phyloP scores from a whole-genome alignment of 2,113 vertebrate species.

The Felis chaus region DNA sequence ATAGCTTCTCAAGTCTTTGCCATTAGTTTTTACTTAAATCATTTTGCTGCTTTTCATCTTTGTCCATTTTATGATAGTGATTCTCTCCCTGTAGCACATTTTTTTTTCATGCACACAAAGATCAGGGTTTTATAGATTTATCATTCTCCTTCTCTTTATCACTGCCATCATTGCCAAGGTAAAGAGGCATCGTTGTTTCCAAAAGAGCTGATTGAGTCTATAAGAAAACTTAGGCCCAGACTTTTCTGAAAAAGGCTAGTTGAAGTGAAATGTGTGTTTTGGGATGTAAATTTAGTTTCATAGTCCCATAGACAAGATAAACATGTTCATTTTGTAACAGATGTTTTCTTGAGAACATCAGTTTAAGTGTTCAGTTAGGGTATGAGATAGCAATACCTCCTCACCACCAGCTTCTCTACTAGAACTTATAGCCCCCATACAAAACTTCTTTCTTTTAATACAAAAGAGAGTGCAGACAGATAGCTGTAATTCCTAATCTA shows the following conservation, averaged over 20 bases:
- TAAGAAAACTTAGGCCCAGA: not conserved
- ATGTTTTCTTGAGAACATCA: not conserved
- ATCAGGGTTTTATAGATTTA: constrained; percentile 44
- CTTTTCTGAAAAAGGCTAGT: not conserved
- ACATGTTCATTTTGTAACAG: not conserved
- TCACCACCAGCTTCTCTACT: not conserved
- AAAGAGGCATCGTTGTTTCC: constrained; percentile 34
- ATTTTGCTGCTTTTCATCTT: constrained; percentile 38
- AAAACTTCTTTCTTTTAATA: not conserved
- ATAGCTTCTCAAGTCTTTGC: not conserved
- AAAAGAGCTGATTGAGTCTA: constrained; percentile 27
- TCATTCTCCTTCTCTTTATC: constrained; percentile 42
- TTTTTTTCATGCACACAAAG: not conserved
- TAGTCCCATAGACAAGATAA: not conserved
- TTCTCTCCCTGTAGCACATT: constrained; percentile 4
- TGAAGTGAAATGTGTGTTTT: not conserved
- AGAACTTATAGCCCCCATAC: not conserved
- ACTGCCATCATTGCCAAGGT: constrained; percentile 1
- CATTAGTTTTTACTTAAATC: constrained; percentile 56
- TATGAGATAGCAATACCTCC: not conserved
- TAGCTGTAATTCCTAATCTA: not conserved
- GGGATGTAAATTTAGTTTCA: not conserved
- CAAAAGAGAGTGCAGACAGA: not conserved
- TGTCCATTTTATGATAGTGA: constrained; percentile 8
- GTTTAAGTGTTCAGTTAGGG: not conserved